Evolutionary conservation across 2,888 invertebrate genomes (phyloP), one percentile per base, ranked within the genome.

Genomic region (Drosophila recens): DNA sequence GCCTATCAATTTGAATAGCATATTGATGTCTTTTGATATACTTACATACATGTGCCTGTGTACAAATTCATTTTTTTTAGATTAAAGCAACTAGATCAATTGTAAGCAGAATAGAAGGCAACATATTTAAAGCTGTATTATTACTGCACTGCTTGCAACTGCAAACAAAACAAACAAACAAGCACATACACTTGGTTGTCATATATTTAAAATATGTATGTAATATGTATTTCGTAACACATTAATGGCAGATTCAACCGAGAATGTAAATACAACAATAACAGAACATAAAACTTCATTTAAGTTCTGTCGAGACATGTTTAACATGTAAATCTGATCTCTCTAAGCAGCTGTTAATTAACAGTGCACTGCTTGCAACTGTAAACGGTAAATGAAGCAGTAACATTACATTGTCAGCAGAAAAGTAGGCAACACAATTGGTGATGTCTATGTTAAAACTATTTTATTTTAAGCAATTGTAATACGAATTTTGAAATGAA

Each of bases 1-100:
- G 61, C 13, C 40, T 65, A 53, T 53, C 56, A 49, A 57, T 69
- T 75, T 53, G 34, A 27, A 33, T n/a, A 33, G 30, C 33, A 10
- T 62, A 15, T 59, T 36, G 20, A 58, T 42, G 48, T 33, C 49
- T 52, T 11, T n/a, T 13, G 36, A 49, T 13, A 13, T 45, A 2
- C 13, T 13, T 36, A 13, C 3, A 10, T 34, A 34, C 10, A 15
- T 40, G 17, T 6, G 27, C 27, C 1, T 27, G 27, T 27, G 27
- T 27, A 27, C 27, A 27, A 27, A 5, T 27, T 27, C 27, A 6
- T 27, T 27, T 27, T 27, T 27, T 27, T 5, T 27, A 27, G 5
- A 27, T 27, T 27, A 27, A 27, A 27, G 27, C 27, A 27, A 27
- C 27, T 1, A 27, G 2, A 27, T 27, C 27, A 4, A 27, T 27